A percentile compares a stretch with the other conserved stretches of the same genome.
phyloP scores from a whole-genome alignment of 1,140 invertebrate genomes.

The Megalopta genalis region DNA sequence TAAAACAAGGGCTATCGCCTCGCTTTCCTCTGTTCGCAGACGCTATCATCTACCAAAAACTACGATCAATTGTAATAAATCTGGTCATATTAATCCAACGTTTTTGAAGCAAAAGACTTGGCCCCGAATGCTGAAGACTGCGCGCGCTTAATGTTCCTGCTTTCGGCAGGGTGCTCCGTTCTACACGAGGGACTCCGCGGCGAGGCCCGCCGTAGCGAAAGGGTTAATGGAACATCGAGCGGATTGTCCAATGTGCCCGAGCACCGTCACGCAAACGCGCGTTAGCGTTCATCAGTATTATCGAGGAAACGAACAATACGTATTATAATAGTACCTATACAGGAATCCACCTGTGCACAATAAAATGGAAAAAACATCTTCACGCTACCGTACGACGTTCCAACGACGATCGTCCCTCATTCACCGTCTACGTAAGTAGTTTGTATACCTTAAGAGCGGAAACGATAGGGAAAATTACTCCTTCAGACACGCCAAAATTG shows the following conservation, averaged over 20 bases:
- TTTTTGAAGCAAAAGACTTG: no score
- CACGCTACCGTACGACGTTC: conserved; percentile 21
- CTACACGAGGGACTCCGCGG: no score
- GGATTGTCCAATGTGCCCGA: conserved; percentile 6
- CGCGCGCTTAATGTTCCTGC: no score
- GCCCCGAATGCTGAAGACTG: no score
- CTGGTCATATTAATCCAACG: no score
- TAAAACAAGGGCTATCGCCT: no score
- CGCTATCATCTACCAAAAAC: no score
- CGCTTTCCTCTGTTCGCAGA: no score
- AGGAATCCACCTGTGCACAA: conserved; percentile 45
- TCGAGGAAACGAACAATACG: conserved; percentile 4
- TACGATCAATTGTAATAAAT: no score
- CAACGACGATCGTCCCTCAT: conserved; percentile 16
- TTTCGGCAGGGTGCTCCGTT: no score
- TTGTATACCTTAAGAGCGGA: conserved; percentile 3
- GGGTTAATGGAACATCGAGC: not conserved
- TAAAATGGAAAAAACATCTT: conserved; percentile 27
- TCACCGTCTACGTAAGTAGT: not conserved
- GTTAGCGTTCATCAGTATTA: conserved; percentile 18
- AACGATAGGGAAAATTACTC: conserved; percentile 2
- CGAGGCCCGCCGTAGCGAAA: no score
- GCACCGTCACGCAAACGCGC: not conserved
- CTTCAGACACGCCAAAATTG: not conserved
- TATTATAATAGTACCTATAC: conserved; percentile 19